Evolutionary conservation across 2,113 vertebrate genomes (phyloP).

Genomic region (Chamaea fasciata): DNA sequence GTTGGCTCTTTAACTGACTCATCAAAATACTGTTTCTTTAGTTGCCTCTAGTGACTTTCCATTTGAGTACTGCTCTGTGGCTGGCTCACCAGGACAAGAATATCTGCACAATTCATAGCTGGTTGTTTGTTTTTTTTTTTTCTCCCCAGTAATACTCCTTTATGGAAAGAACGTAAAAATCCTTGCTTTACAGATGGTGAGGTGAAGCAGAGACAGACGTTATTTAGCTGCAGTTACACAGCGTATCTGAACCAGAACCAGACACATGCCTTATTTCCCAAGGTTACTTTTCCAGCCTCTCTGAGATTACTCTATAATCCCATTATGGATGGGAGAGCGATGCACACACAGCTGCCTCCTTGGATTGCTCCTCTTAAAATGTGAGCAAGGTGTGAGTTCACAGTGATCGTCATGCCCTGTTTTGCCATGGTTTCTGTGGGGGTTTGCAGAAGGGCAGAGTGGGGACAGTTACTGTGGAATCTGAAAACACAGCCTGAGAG

Average conservation of each 20-base stretch:
- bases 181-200: conserved; percentile 26
- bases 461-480: fast-evolving
- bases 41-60: conserved; percentile 24
- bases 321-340: background rate
- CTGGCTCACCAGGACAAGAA: background rate
- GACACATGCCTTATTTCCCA: conserved; percentile 8
- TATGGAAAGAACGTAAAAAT: conserved; percentile 4
- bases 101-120: background rate
- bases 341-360: background rate
- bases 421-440: background rate
- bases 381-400: background rate
- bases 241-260: background rate
- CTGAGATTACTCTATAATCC: background rate
- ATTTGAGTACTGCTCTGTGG: background rate
- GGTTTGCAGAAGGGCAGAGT: background rate
- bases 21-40: conserved; percentile 12
- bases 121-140: background rate
- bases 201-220: background rate
- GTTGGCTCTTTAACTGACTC: conserved; percentile 35
- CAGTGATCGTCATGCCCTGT: background rate
- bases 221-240: background rate
- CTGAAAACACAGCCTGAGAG: background rate
- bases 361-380: background rate
- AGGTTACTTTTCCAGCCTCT: conserved; percentile 8
- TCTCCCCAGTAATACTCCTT: background rate